Conservation (phyloP, 2,113 vertebrate species). For the Diadophis punctatus region DNA sequence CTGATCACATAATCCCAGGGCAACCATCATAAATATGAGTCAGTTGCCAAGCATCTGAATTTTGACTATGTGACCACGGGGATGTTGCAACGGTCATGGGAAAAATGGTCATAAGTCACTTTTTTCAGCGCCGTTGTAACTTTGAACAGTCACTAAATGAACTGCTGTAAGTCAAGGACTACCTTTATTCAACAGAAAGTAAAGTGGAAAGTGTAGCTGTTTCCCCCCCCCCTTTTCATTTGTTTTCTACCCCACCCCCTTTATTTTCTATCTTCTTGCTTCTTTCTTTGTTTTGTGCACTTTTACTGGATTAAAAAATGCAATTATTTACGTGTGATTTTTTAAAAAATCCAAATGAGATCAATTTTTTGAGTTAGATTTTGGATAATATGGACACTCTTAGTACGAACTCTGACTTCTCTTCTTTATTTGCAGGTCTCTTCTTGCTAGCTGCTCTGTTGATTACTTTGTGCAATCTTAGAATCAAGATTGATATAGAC, state of each 20-base stretch:
- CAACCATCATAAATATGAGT: too few species aligned
- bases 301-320: neutral
- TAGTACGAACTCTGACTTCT: neutral
- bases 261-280: neutral
- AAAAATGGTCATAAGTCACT: too few species aligned
- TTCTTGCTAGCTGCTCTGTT: neutral
- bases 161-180: too few species aligned
- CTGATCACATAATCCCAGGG: too few species aligned
- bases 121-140: too few species aligned
- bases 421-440: neutral
- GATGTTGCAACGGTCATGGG: too few species aligned
- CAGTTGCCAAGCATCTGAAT: too few species aligned
- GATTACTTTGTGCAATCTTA: neutral
- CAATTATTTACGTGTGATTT: neutral
- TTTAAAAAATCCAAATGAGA: neutral
- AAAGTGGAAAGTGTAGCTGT: too few species aligned
- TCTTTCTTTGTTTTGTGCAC: neutral
- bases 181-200: too few species aligned
- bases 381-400: neutral
- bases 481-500: neutral
- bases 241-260: neutral
- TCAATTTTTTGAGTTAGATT: neutral
- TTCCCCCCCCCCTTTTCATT: neutral
- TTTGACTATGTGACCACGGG: too few species aligned
- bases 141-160: too few species aligned